Conservation (phyloP, 2,888 invertebrate genomes). For the Tuta absoluta region DNA sequence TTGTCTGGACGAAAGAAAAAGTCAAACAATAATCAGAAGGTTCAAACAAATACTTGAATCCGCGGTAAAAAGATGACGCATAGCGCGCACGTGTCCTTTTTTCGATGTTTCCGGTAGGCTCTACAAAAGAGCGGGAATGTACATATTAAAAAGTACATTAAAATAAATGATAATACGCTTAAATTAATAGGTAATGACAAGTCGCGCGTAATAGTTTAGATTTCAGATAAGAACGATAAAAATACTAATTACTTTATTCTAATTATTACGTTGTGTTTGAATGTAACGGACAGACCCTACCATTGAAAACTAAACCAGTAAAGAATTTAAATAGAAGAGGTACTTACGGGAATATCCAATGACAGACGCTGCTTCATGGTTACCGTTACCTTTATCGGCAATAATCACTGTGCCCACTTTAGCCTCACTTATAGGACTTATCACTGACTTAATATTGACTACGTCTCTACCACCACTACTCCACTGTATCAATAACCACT, state of each 20-base stretch:
- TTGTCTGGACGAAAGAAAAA: slow-evolving; percentile 4
- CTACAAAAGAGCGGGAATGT: neutral
- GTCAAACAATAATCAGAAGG: neutral
- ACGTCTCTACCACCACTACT: slow-evolving; percentile 47
- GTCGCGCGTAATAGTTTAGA: neutral
- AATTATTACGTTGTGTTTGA: neutral
- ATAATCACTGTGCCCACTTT: slow-evolving; percentile 44
- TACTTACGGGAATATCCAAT: slow-evolving; percentile 54
- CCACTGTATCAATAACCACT: slow-evolving; percentile 65
- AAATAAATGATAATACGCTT: neutral
- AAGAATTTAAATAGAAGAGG: neutral
- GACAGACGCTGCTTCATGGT: slow-evolving; percentile 45
- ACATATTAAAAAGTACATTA: no score
- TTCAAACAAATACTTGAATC: no score
- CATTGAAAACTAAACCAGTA: neutral
- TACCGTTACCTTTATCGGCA: slow-evolving; percentile 43
- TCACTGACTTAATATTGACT: slow-evolving; percentile 45
- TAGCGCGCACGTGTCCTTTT: neutral
- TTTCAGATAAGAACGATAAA: neutral
- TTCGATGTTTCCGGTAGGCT: neutral
- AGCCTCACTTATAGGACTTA: slow-evolving; percentile 42
- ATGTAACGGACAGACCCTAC: neutral
- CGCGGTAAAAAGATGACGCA: neutral
- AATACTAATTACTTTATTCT: neutral
- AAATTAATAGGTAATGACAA: neutral